Conservation (phyloP, 2,797 vertebrate genomes). For the Tiaroga cobitis region DNA sequence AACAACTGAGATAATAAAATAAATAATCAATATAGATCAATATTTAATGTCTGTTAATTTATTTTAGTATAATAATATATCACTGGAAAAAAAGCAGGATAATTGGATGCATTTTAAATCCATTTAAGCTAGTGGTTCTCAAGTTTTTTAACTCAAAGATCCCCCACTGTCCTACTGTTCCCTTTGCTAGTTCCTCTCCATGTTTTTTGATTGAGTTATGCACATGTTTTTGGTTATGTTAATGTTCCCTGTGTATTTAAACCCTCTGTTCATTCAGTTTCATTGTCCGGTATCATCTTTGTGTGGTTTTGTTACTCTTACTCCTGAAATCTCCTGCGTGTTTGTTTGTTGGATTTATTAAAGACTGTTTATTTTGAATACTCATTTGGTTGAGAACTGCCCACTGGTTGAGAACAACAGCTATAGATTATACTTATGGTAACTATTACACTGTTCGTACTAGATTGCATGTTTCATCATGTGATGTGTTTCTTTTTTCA, state of each 20-base stretch:
- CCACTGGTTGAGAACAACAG: neutral
- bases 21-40: neutral
- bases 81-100: neutral
- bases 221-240: neutral
- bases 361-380: neutral
- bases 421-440: neutral
- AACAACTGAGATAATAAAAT: no score
- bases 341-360: neutral
- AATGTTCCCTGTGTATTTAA: neutral
- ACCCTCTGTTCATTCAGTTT: neutral
- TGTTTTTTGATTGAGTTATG: neutral
- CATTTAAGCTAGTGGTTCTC: no score
- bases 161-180: neutral
- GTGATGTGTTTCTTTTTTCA: constrained; percentile 68
- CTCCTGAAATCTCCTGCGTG: no score
- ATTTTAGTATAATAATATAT: neutral
- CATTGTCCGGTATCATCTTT: neutral
- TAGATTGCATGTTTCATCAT: constrained; percentile 11
- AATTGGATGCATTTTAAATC: no score
- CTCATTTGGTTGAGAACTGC: neutral
- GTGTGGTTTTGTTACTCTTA: neutral
- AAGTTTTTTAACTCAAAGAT: neutral
- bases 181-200: neutral
- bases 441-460: neutral
- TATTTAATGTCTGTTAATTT: neutral